Conservation (phyloP, 2,888 invertebrate species). For the Euplagia quadripunctaria region DNA sequence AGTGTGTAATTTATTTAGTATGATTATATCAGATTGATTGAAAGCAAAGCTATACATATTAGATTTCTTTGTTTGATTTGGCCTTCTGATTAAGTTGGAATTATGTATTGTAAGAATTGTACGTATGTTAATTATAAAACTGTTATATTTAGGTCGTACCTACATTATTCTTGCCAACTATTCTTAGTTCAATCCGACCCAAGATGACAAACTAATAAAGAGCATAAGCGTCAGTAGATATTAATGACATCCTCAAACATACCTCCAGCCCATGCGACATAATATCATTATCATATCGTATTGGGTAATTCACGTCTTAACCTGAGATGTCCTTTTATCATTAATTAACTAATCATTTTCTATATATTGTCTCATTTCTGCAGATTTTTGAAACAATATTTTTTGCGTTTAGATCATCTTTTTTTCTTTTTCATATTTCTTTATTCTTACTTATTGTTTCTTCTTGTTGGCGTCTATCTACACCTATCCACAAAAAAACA, state of each 20-base stretch:
- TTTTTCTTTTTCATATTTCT: neutral
- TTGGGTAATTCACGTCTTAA: too few relatives aligned
- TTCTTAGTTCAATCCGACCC: too few relatives aligned
- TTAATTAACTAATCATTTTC: too few relatives aligned
- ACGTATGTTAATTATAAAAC: neutral
- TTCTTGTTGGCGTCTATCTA: neutral
- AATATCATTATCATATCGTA: too few relatives aligned
- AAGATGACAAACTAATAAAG: too few relatives aligned
- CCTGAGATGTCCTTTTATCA: too few relatives aligned
- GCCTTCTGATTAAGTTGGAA: constrained; percentile 3
- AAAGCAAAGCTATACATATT: constrained; percentile 6
- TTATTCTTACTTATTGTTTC: neutral
- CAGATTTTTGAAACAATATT: neutral
- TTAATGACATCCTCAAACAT: too few relatives aligned
- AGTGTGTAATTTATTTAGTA: constrained; percentile 13
- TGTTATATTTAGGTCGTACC: neutral
- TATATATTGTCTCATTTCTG: neutral
- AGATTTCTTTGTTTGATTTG: constrained; percentile 13
- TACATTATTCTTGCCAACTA: too few relatives aligned
- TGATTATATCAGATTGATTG: constrained; percentile 10
- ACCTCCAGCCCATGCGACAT: too few relatives aligned
- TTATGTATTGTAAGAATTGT: neutral
- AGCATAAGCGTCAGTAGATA: too few relatives aligned
- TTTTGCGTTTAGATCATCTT: neutral
- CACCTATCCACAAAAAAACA: constrained; percentile 9